Evolutionary conservation across 2,888 invertebrate genomes (phyloP).

Genomic region (Drosophila siamana): DNA sequence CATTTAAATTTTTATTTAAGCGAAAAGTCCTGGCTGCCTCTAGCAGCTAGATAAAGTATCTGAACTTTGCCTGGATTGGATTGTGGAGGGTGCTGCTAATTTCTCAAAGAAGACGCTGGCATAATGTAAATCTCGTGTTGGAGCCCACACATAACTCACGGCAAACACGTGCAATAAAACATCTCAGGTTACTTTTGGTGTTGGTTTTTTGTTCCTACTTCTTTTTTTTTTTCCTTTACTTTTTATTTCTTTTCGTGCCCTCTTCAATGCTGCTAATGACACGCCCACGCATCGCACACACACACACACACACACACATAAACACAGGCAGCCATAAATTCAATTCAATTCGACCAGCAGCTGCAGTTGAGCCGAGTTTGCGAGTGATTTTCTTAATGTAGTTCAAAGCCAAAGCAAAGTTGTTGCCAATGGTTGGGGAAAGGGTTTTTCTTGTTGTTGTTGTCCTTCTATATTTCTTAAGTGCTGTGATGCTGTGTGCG

Average conservation of each 20-base stretch:
- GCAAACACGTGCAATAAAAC: slow-evolving; percentile 67
- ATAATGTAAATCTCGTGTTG: slow-evolving; percentile 72
- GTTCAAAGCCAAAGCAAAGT: slow-evolving; percentile 53
- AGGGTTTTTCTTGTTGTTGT: slow-evolving; percentile 37
- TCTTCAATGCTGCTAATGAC: slow-evolving; percentile 50
- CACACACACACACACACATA: slow-evolving; percentile 9
- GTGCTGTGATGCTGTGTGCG: slow-evolving; percentile 35
- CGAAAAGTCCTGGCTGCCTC: too few species aligned
- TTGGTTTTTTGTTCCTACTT: slow-evolving; percentile 3
- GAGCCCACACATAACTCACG: slow-evolving; percentile 63
- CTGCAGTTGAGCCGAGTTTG: slow-evolving; percentile 70
- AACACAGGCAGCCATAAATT: slow-evolving; percentile 55
- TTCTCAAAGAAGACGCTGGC: slow-evolving; percentile 46
- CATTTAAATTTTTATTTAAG: too few species aligned
- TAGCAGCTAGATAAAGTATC: too few species aligned
- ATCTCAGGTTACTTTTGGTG: slow-evolving; percentile 36
- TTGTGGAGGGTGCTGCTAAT: slow-evolving; percentile 30
- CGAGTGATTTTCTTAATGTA: slow-evolving; percentile 67
- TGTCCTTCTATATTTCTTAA: slow-evolving; percentile 46
- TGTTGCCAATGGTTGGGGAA: slow-evolving; percentile 40
- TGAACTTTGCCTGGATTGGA: too few species aligned
- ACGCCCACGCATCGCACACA: slow-evolving; percentile 30
- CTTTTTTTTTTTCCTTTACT: slow-evolving; percentile 13
- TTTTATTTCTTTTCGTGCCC: slow-evolving; percentile 4
- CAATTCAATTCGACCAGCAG: slow-evolving; percentile 78